Evolutionary conservation across 2,113 vertebrate genomes (phyloP).

Genomic region (Myotis yumanensis): DNA sequence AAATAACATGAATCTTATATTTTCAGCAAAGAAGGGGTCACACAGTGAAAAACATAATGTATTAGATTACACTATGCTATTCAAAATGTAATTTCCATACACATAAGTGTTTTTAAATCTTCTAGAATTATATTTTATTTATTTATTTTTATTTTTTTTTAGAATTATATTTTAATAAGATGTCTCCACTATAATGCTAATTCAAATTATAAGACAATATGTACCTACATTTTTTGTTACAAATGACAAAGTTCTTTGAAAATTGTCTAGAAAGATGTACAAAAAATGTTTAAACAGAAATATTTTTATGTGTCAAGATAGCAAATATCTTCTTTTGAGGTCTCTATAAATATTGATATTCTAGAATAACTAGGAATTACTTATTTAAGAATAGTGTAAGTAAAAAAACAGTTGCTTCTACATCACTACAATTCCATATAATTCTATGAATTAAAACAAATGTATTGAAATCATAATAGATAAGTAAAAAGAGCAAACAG

Average conservation of each 20-base stretch:
- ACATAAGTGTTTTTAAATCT: conserved; percentile 45
- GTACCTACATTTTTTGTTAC: neutral
- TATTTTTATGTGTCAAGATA: neutral
- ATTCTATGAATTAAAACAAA: neutral
- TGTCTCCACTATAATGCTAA: neutral
- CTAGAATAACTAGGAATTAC: neutral
- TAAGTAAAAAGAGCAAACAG: neutral
- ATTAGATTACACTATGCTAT: neutral
- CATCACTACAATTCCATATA: neutral
- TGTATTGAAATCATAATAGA: neutral
- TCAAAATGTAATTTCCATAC: neutral
- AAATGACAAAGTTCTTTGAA: neutral
- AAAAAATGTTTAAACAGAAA: neutral
- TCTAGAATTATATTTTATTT: conserved; percentile 9
- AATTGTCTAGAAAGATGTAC: neutral
- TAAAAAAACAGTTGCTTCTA: neutral
- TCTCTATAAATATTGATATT: neutral
- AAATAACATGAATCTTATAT: neutral
- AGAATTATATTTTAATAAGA: conserved; percentile 14
- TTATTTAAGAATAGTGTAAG: neutral
- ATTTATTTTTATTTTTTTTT: no score
- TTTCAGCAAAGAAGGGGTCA: neutral
- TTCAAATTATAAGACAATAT: neutral
- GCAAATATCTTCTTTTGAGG: neutral
- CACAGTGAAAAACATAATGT: neutral